Evolutionary conservation across 2,888 invertebrate genomes (phyloP), one percentile per base, ranked within the genome.

Genomic region (Spodoptera exigua): DNA sequence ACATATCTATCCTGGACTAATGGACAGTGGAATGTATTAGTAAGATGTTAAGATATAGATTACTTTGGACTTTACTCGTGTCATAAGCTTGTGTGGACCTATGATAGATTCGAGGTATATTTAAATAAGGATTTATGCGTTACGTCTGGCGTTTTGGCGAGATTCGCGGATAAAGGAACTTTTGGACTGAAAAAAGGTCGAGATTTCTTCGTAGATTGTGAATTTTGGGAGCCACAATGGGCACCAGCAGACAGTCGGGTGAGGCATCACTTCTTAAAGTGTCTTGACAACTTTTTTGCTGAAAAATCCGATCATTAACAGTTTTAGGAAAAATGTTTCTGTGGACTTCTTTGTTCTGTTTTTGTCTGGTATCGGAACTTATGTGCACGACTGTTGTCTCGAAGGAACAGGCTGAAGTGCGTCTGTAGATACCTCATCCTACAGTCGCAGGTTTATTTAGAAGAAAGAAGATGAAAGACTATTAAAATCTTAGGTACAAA

Each of bases 111-210:
- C 79, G 83, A 82, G 87, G 89, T 92, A 93, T 92, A 93, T 93
- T 93, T 93, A 92, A 94, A 94, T 93, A 92, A 92, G 91, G 93
- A 93, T 93, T 94, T 94, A 94, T 93, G 93, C 88, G 89, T 89
- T 89, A 89, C 89, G 93, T 92, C 93, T 93, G 93, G 90, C 86
- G 86, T 92, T 92, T 93, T 91, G 92, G 93, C 91, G 89, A 93
- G 93, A 91, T 93, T 87, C 85, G 84, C 83, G 91, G 93, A 93
- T 93, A 92, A 92, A 87, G 89, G 83, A 86, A 85, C 82, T 83
- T 82, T 83, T 82, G 71, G 83, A 84, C 86, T 89, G 87, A 86
- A 89, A 91, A 90, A 89, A 81, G 78, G 78, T 61, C 59, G 78
- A 84, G 87, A 89, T 88, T 82, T 80, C 82, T 77, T 79, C 82